These are phyloP conservation scores for Scarus forsteni DNA, from an alignment of 2,797 vertebrate species.

Conservation along the genomic window DNA sequence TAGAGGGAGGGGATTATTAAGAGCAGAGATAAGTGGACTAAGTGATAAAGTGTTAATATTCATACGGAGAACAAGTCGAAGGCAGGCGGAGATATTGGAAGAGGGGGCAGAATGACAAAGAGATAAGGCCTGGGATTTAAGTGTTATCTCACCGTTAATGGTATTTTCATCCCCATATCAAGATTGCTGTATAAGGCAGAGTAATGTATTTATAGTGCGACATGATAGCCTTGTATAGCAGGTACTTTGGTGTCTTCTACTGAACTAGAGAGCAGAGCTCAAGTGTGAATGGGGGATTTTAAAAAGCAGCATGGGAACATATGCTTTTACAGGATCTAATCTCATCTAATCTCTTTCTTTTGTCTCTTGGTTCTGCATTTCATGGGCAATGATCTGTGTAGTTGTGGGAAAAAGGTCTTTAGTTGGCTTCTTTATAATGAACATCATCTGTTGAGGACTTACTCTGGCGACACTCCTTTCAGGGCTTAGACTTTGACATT, in stretches of 20 bases:
- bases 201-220: slow-evolving; percentile 35
- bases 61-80: slow-evolving; percentile 48
- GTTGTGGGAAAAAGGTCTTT: background rate
- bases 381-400: no score
- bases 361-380: background rate
- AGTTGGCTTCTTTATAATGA: background rate
- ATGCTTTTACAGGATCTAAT: background rate
- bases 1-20: slow-evolving; percentile 42
- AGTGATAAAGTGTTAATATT: slow-evolving; percentile 69
- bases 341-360: background rate
- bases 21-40: slow-evolving; percentile 58
- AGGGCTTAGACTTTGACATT: background rate
- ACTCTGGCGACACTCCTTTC: no score
- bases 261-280: slow-evolving; percentile 19
- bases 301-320: background rate
- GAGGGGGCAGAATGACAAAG: slow-evolving; percentile 18
- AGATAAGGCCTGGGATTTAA: slow-evolving; percentile 52
- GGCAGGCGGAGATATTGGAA: slow-evolving; percentile 12
- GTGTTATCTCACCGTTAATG: slow-evolving; percentile 63
- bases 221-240: slow-evolving; percentile 19
- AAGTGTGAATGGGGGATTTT: slow-evolving; percentile 1
- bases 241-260: slow-evolving; percentile 17
- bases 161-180: slow-evolving; percentile 50
- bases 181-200: slow-evolving; percentile 41
- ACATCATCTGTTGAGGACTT: background rate